These are phyloP conservation scores for Pollachius pollachius DNA, from an alignment of 2,113 vertebrate species.

Conservation along the genomic window DNA sequence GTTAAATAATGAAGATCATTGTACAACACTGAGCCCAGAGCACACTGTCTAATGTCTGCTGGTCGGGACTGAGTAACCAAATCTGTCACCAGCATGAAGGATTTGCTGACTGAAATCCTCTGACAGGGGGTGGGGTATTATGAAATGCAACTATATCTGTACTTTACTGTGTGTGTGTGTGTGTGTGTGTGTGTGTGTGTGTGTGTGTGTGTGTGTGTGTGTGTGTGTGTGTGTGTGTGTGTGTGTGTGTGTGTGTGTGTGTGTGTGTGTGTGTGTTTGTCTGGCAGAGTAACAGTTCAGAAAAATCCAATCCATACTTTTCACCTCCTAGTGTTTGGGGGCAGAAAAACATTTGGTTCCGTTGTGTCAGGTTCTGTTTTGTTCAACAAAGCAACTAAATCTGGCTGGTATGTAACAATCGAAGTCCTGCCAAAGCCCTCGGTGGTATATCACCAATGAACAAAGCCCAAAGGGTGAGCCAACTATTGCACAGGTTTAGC, in stretches of 20 bases:
- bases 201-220: background rate
- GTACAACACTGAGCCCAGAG: constrained; percentile 32
- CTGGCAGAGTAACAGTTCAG: background rate
- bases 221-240: too few species aligned
- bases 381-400: too few species aligned
- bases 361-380: too few species aligned
- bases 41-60: constrained; percentile 49
- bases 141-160: constrained; percentile 28
- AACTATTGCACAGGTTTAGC: too few species aligned
- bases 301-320: too few species aligned
- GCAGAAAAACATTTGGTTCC: too few species aligned
- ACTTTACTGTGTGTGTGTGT: background rate
- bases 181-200: background rate
- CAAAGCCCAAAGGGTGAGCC: too few species aligned
- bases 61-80: constrained; percentile 49
- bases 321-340: too few species aligned
- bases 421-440: too few species aligned
- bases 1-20: constrained; percentile 55
- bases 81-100: constrained; percentile 52
- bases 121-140: constrained; percentile 45
- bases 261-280: constrained; percentile 21
- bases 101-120: constrained; percentile 60
- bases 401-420: too few species aligned
- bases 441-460: too few species aligned
- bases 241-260: constrained; percentile 26